phyloP scores from a whole-genome alignment of 1,140 invertebrate genomes.

The Triops longicaudatus region DNA sequence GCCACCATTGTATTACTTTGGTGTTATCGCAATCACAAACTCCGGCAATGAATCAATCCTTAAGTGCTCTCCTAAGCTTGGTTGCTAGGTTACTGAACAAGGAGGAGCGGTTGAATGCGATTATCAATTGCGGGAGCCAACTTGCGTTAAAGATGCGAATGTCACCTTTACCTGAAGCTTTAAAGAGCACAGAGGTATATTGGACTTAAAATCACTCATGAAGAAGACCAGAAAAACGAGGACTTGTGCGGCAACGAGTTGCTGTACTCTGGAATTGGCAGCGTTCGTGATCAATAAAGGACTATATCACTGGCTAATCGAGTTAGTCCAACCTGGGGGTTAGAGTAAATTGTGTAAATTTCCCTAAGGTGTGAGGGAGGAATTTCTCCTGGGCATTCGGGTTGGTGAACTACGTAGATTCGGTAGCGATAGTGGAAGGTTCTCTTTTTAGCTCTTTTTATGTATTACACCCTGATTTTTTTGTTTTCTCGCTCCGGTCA shows the following conservation, averaged over 20 bases:
- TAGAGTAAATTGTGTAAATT: neutral
- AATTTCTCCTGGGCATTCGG: neutral
- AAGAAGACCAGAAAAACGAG: too few relatives aligned
- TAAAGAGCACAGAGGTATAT: too few relatives aligned
- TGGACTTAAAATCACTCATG: too few relatives aligned
- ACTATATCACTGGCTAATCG: neutral
- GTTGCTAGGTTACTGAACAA: slow-evolving; percentile 8
- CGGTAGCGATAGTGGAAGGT: neutral
- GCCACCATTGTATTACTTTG: neutral
- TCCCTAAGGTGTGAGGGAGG: neutral
- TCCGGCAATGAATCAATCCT: neutral
- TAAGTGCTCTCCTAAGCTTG: neutral
- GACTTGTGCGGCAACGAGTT: too few relatives aligned
- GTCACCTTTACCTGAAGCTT: too few relatives aligned
- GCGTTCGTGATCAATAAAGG: neutral
- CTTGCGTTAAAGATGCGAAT: too few relatives aligned
- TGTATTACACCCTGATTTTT: neutral
- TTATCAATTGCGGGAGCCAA: neutral
- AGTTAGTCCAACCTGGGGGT: neutral
- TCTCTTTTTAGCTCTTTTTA: neutral
- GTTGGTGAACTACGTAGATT: neutral
- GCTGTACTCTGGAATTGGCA: neutral
- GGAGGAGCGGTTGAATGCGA: neutral
- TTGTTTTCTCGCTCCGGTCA: neutral
- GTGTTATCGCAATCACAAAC: neutral